Evolutionary conservation across 2,797 vertebrate genomes (phyloP).

Genomic region (Darevskia mixta): DNA sequence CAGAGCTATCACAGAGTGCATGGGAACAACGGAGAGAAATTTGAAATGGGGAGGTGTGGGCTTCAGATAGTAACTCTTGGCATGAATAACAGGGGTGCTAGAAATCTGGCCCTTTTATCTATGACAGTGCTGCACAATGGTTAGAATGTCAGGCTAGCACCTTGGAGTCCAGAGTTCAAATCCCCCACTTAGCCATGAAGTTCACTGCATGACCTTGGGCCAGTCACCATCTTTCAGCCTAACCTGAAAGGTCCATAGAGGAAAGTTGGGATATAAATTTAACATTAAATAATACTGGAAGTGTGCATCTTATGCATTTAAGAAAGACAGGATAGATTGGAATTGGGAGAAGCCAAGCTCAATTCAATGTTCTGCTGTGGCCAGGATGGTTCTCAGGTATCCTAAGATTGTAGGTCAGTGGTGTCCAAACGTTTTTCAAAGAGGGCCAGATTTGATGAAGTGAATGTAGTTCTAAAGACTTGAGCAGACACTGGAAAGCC

Average conservation of each 20-base stretch:
- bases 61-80: not conserved
- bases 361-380: not conserved
- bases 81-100: not conserved
- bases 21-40: not conserved
- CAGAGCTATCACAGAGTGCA: not conserved
- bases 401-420: not conserved
- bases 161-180: too few species aligned
- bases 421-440: too few species aligned
- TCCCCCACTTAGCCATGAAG: too few species aligned
- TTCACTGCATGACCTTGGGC: too few species aligned
- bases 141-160: too few species aligned
- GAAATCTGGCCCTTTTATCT: not conserved
- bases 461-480: not conserved
- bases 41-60: not conserved
- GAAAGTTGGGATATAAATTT: too few species aligned
- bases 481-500: not conserved
- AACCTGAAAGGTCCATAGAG: too few species aligned
- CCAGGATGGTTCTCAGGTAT: too few species aligned
- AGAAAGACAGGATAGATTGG: not conserved
- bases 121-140: too few species aligned
- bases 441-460: too few species aligned
- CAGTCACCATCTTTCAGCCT: too few species aligned
- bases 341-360: not conserved
- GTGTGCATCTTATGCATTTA: not conserved
- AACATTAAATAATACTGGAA: too few species aligned